Conservation (phyloP, 2,888 invertebrate genomes). For the Auanema sp. region DNA sequence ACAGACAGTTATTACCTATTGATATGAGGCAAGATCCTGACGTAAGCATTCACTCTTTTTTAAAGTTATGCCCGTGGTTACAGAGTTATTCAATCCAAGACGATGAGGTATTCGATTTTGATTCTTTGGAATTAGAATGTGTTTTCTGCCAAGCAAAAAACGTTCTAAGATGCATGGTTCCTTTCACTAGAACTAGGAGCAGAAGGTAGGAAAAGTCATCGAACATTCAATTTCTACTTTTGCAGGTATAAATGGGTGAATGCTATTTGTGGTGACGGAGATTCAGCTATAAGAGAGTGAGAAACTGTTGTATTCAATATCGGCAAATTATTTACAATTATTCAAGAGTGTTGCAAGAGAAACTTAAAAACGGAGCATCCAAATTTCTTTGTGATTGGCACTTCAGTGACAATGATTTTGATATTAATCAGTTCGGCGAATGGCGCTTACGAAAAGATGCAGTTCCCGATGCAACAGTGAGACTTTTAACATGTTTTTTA, state of each 20-base stretch:
- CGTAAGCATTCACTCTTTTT: slow-evolving; percentile 1
- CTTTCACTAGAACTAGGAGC: slow-evolving; percentile 25
- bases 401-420: slow-evolving; percentile 33
- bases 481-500: slow-evolving; percentile 1
- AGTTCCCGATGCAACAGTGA: slow-evolving; percentile 29
- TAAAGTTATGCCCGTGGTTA: not conserved
- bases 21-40: slow-evolving; percentile 18
- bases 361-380: slow-evolving; percentile 30
- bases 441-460: slow-evolving; percentile 42
- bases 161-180: slow-evolving; percentile 29
- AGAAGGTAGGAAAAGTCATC: slow-evolving; percentile 3
- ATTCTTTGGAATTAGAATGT: slow-evolving; percentile 30
- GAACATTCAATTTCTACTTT: not conserved
- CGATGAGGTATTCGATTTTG: slow-evolving; percentile 38
- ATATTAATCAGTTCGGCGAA: slow-evolving; percentile 41
- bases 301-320: not conserved
- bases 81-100: slow-evolving; percentile 27
- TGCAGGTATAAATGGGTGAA: slow-evolving; percentile 20
- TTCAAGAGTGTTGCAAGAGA: slow-evolving; percentile 16
- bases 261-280: not conserved
- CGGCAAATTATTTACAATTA: not conserved
- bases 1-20: slow-evolving; percentile 26
- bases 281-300: not conserved
- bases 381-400: slow-evolving; percentile 42
- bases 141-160: slow-evolving; percentile 30